Percentiles rank a stretch among this genome's conserved stretches.
These are phyloP conservation scores for Tethea ocularis DNA, from an alignment of 2,888 invertebrate genomes.

Conservation along the genomic window DNA sequence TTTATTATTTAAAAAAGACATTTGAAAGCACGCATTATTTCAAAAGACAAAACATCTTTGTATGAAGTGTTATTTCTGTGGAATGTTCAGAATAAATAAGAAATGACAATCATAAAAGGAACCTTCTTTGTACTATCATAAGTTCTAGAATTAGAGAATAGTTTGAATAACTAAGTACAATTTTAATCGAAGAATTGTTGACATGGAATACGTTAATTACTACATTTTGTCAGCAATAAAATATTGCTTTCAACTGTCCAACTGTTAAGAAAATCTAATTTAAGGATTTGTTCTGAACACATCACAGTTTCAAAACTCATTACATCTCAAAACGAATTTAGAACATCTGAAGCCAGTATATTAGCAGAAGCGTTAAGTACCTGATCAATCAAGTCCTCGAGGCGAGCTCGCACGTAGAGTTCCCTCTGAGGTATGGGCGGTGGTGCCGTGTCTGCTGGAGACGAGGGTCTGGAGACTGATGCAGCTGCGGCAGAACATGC, in stretches of 20 bases:
- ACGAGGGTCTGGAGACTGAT: slow-evolving; percentile 94
- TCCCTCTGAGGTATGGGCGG: slow-evolving; percentile 94
- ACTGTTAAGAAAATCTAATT: no score
- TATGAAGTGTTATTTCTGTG: background rate
- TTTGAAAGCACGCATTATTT: background rate
- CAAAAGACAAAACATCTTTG: background rate
- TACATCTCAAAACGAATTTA: slow-evolving; percentile 47
- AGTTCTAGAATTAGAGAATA: no score
- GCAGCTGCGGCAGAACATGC: slow-evolving; percentile 97
- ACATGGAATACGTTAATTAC: no score
- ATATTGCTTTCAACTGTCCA: no score
- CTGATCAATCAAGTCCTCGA: slow-evolving; percentile 97
- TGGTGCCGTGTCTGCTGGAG: slow-evolving; percentile 93
- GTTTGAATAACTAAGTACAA: background rate
- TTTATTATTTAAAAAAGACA: slow-evolving; percentile 6
- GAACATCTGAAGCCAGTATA: slow-evolving; percentile 52
- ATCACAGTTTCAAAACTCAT: background rate
- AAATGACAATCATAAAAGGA: background rate
- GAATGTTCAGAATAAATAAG: background rate
- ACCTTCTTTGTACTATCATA: background rate
- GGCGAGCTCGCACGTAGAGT: slow-evolving; percentile 90
- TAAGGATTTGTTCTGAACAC: background rate
- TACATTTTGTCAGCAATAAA: no score
- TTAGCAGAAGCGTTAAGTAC: slow-evolving; percentile 76
- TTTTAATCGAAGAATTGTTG: no score